Evolutionary conservation across 2,888 invertebrate genomes (phyloP), one percentile per base, ranked within the genome.

Genomic region (Perdita meconis): DNA sequence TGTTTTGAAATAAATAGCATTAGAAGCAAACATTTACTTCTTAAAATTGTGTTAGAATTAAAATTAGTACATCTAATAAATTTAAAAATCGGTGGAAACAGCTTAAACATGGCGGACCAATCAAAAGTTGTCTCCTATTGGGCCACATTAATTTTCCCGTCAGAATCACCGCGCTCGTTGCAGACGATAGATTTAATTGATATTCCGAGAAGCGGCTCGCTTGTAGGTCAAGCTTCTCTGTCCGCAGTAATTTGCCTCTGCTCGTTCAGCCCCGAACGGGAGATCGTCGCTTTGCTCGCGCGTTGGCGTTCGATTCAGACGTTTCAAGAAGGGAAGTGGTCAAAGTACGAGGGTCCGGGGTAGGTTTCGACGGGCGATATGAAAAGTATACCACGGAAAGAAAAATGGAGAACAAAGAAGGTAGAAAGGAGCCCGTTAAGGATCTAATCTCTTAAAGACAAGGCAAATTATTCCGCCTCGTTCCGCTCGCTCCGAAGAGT

Each of bases 401-500:
- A 12, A 30, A 24, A n/a, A 26, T 26, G 12, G 22, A 10, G 19
- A 40, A 10, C 26, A 0, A 42, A 34, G n/a, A 19, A 40, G 40
- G 26, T 30, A n/a, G 50, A 5, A 24, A 42, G 42, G 30, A 22
- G 22, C 47, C 67, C 55, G 71, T 86, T 82, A 84, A 86, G 80
- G 77, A 81, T 75, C 85, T 87, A 87, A 87, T 88, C 86, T 83
- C 84, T 86, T 86, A 84, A 87, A 88, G 88, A 89, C 89, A 88
- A 89, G 89, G 85, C 83, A 87, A 88, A 89, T 88, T 85, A 89
- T 89, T 88, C 87, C 85, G 87, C 81, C 87, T 88, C 87, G 87
- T 89, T 88, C 86, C 86, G 83, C 83, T 86, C 73, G 83, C 74
- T 81, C 80, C 84, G 67, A 71, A 82, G 78, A 82, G 78, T 78